Evolutionary conservation across 2,797 vertebrate genomes (phyloP), one percentile per base, ranked within the genome.

Genomic region (Amniataba percoides): DNA sequence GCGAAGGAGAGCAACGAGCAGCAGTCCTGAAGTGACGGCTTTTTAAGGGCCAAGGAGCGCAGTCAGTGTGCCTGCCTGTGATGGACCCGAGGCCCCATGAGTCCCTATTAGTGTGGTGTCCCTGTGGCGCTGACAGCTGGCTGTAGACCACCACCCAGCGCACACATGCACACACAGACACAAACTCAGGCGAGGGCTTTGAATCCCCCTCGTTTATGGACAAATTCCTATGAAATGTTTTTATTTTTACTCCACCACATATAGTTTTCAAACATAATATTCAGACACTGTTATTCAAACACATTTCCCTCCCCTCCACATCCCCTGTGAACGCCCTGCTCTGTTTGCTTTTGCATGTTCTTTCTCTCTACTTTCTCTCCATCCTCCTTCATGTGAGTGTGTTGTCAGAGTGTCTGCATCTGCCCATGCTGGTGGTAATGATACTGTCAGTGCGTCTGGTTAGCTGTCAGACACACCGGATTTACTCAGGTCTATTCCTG

Each of bases 41-140:
- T 91, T 92, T 92, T 91, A 94, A 90, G 90, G 90, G 88, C 83
- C 87, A 74, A 49, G 68, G 75, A 88, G 89, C 86, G 86, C 89
- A 90, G 89, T 78, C 85, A 69, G 81, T 60, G 74, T 80, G 87
- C 88, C 89, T 88, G 89, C 80, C 16, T 81, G 88, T 93, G 93
- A 95, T 90, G 84, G 87, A 64, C 89, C 89, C 80, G 7, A 75
- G 79, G 89, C 91, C 94, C 92, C 91, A 76, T 56, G 93, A 94
- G 93, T 91, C 92, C 95, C 92, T 92, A 95, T 96, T 95, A 96
- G 94, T 78, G 87, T 76, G 88, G 93, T 93, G 92, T 93, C 93
- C 92, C 90, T 90, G 89, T 74, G 91, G 93, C 80, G 95, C 91
- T 95, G 95, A 96, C 95, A 95, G 94, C 93, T 92, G 91, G 89